Evolutionary conservation across 2,113 vertebrate genomes (phyloP), one percentile per base, ranked within the genome.

Genomic region (Neopipo cinnamomea): DNA sequence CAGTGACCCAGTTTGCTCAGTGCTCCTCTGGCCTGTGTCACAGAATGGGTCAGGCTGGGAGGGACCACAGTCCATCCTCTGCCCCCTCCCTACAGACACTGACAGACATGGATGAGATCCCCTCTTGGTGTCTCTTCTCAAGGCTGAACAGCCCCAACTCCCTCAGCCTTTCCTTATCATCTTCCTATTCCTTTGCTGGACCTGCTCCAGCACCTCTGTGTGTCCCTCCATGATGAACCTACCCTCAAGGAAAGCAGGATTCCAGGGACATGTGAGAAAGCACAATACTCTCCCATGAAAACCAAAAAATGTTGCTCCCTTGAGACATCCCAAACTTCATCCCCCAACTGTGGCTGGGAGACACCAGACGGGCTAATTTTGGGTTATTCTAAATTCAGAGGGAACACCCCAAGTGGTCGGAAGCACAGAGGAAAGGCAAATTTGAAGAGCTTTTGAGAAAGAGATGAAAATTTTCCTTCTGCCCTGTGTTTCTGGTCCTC

Each of bases 71-170:
- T 10, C 25, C 70, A 49, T 76, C 53, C 71, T 5, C 47, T 12
- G 62, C 6, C 41, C n/a, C 39, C 61, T 83, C 71, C 47, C 35
- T 76, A 41, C 78, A 31, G 3, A 7, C 39, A 53, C 78, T 47
- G n/a, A 82, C 77, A 52, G 2, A 0, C 70, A 61, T 15, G 28
- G 46, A 0, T 24, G 39, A 13, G 62, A 28, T 2, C 2, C 19
- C 46, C 28, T 75, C 53, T 61, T 62, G n/a, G 31, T 20, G 4
- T 1, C 46, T 70, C 39, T 41, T 55, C 37, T 28, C 0, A 2
- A 42, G 61, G 31, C 37, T 66, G 76, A 79, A 3, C 39, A 66
- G 25, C 31, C 49, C 39, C 76, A 66, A 19, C 28, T 21, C 56
- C 56, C 56, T 61, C 70, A 75, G 20, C 39, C 16, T 47, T 41